These are phyloP conservation scores for Sphyrna mokarran DNA, from an alignment of 2,113 vertebrate species.

Conservation along the genomic window DNA sequence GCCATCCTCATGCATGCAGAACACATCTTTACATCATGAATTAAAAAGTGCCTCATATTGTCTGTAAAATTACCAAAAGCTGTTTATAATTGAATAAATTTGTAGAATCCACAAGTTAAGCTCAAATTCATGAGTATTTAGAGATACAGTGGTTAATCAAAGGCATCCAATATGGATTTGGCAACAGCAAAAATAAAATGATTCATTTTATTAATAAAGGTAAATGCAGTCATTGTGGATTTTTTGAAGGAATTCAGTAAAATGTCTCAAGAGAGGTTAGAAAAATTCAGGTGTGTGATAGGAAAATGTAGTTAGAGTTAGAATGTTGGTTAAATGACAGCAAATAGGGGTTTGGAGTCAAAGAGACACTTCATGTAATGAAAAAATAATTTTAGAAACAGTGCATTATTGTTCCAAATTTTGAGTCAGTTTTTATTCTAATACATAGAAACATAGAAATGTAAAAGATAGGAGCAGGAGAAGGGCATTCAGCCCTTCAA, in stretches of 20 bases:
- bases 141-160: background rate
- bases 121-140: background rate
- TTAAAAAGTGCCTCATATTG: background rate
- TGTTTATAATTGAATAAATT: background rate
- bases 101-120: background rate
- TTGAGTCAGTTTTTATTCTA: background rate
- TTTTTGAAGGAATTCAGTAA: background rate
- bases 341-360: background rate
- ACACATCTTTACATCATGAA: background rate
- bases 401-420: background rate
- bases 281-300: background rate
- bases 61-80: background rate
- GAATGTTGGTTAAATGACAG: background rate
- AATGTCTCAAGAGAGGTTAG: background rate
- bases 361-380: background rate
- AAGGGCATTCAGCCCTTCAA: too few relatives aligned
- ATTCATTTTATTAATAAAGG: background rate
- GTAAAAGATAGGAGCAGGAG: too few relatives aligned
- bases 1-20: too few relatives aligned
- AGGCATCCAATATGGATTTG: background rate
- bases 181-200: background rate
- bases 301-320: background rate
- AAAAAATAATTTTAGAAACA: background rate
- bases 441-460: too few relatives aligned
- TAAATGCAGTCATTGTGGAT: background rate